These are phyloP conservation scores for Anableps anableps DNA, from an alignment of 2,797 vertebrate genomes.

Conservation along the genomic window DNA sequence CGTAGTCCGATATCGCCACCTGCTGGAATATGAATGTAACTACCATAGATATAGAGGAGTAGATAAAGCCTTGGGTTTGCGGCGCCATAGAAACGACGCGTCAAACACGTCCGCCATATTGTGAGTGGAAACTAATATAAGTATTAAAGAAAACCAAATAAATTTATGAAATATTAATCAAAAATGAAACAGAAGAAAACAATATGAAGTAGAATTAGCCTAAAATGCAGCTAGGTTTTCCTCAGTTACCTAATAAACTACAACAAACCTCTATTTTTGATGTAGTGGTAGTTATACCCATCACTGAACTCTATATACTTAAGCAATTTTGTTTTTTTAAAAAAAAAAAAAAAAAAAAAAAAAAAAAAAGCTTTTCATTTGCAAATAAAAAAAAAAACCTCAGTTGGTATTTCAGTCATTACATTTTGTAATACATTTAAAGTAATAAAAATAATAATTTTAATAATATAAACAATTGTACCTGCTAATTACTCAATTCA, in stretches of 20 bases:
- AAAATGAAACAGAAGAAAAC: background rate
- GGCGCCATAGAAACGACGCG: background rate
- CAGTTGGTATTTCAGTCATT: background rate
- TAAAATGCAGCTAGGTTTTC: background rate
- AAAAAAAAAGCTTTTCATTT: too few relatives aligned
- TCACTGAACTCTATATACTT: too few relatives aligned
- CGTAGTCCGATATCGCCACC: slow-evolving; percentile 42
- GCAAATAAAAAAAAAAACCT: background rate
- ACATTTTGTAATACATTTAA: background rate
- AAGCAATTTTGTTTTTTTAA: too few relatives aligned
- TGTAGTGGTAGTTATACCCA: too few relatives aligned
- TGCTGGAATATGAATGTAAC: slow-evolving; percentile 38
- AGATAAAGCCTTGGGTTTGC: background rate
- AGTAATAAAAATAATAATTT: background rate
- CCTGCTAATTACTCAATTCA: too few relatives aligned
- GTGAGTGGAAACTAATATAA: background rate
- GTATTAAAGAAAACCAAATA: background rate
- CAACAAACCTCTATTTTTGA: background rate
- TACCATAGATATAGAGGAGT: background rate
- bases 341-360: background rate
- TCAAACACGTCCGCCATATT: background rate
- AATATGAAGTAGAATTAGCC: too few relatives aligned
- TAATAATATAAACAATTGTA: background rate
- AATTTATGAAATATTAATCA: background rate
- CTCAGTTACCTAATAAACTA: background rate